Base-by-base conservation (phyloP, 2,888 invertebrate species). In the Margaritifera margaritifera region DNA sequence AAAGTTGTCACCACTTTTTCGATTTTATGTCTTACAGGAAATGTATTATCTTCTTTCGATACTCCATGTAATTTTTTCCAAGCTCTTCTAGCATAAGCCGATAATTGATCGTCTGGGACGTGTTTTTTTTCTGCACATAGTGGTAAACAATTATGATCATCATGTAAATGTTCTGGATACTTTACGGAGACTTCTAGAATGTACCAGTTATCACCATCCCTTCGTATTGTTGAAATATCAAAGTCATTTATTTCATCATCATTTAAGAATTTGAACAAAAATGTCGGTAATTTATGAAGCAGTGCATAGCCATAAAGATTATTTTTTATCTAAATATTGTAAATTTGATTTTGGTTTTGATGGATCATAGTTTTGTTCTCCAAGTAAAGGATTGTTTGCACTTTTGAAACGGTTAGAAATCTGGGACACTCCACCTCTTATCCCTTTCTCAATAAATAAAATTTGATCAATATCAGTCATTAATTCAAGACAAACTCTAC, bases 111-210 rank as follows among this genome's bases (percentile, higher is more conserved):
- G 4, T 27, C 27, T 27, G 2, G 27, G 27, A n/a, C 4, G 27
- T 27, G 27, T 27, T 4, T 27, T 27, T 76, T 77, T 68, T 84
- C 80, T 64, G 85, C 81, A 58, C 72, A 70, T 6, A 85, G 68
- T 20, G 88, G 86, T 67, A 84, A 83, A 73, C 85, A 84, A 72
- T 83, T 80, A 64, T 86, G 90, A 6, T 62, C 55, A 62, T 86
- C 82, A 69, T 90, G 89, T 54, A 89, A 66, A 8, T 82, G 64
- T 22, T 78, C 24, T 4, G 90, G 89, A 79, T 90, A 90, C 54
- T 86, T 80, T 52, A 91, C 68, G 72, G 90, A 90, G 8, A 90
- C 89, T 77, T 91, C 89, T 6, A 91, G 76, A 58, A 90, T 85
- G 69, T 86, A 89, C 0, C 89, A 66, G 15, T 58, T 69, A 4